Evolutionary conservation across 2,888 invertebrate genomes (phyloP).

Genomic region (Pterobdella sp.): DNA sequence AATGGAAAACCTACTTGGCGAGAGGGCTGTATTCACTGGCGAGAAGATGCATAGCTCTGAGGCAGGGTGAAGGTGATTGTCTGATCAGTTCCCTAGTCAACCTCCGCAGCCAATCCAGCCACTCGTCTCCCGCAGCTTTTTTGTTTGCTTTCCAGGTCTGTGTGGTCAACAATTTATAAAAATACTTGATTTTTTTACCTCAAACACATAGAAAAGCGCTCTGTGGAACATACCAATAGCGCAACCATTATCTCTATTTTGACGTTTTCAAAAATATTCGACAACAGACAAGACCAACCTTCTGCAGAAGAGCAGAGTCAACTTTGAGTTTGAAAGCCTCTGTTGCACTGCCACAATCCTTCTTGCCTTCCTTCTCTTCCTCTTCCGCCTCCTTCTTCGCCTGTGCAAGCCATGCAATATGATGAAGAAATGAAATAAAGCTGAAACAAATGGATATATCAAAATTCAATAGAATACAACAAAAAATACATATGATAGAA

Average conservation of each 20-base stretch:
- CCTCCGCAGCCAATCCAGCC: constrained; percentile 91
- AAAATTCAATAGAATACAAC: too few relatives aligned
- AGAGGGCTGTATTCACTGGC: constrained; percentile 83
- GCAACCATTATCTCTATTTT: too few relatives aligned
- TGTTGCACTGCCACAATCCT: not conserved
- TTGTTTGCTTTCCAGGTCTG: constrained; percentile 38
- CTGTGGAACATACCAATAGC: too few relatives aligned
- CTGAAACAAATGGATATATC: too few relatives aligned
- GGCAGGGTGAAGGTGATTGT: constrained; percentile 87
- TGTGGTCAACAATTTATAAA: not conserved
- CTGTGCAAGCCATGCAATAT: too few relatives aligned
- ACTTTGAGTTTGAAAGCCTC: constrained; percentile 60
- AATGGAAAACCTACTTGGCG: constrained; percentile 55
- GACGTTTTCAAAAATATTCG: too few relatives aligned
- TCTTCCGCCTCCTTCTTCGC: not conserved
- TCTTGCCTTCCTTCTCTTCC: not conserved
- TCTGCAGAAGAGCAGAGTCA: constrained; percentile 72
- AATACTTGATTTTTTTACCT: not conserved
- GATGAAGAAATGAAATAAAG: too few relatives aligned
- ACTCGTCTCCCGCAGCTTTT: constrained; percentile 94
- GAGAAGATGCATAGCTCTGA: constrained; percentile 74
- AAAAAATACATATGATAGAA: too few relatives aligned
- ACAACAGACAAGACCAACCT: too few relatives aligned
- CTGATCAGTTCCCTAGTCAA: constrained; percentile 85
- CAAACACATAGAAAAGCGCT: too few relatives aligned